These are phyloP conservation scores for Mesorhabditis belari DNA, from an alignment of 2,888 invertebrate species.

Conservation along the genomic window DNA sequence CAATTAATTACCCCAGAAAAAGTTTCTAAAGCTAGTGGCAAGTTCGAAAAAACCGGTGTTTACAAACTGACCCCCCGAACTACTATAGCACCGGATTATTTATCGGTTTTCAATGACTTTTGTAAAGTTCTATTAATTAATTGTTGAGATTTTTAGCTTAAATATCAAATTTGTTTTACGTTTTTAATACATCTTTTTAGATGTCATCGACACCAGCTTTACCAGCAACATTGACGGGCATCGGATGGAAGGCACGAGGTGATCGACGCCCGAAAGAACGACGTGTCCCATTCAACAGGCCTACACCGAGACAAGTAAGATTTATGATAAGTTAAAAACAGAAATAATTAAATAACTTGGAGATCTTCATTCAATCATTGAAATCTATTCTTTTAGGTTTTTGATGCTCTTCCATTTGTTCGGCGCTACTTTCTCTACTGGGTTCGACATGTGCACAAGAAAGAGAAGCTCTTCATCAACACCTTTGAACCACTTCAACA, in stretches of 20 bases:
- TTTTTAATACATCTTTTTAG: too few relatives aligned
- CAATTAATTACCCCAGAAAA: too few relatives aligned
- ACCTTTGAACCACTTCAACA: conserved; percentile 55
- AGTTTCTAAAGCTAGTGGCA: too few relatives aligned
- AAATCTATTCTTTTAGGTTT: conserved; percentile 16
- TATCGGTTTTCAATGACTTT: neutral
- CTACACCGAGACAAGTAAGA: conserved; percentile 40
- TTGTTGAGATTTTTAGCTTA: neutral
- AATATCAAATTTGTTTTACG: too few relatives aligned
- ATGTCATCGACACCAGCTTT: too few relatives aligned
- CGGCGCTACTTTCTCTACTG: conserved; percentile 45
- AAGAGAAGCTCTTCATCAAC: conserved; percentile 56
- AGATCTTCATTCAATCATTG: neutral
- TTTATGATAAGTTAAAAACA: neutral
- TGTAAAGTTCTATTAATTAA: neutral
- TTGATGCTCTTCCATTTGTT: conserved; percentile 50
- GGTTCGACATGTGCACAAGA: conserved; percentile 49
- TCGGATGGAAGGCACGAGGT: conserved; percentile 45
- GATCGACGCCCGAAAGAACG: conserved; percentile 39
- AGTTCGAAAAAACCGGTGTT: too few relatives aligned
- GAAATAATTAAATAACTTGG: neutral
- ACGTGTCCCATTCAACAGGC: conserved; percentile 46
- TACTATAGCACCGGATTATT: neutral
- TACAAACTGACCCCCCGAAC: too few relatives aligned
- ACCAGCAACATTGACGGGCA: conserved; percentile 11